Evolutionary conservation across 2,888 invertebrate species (phyloP), one percentile per base, ranked within the genome.

Genomic region (Polyploca ridens): DNA sequence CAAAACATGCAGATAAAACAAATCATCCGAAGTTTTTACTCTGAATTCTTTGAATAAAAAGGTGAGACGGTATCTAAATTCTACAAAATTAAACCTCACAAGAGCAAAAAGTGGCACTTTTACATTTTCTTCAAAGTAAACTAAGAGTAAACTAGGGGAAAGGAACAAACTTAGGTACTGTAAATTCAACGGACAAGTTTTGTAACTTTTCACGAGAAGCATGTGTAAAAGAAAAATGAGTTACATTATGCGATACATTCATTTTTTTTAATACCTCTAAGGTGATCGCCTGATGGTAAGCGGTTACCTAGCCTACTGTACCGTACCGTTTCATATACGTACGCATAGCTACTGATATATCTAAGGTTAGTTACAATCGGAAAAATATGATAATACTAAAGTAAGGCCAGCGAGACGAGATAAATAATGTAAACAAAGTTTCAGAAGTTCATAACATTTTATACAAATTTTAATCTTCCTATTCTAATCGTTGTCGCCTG

Each of bases 41-140:
- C n/a, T 46, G 5, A 46, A n/a, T 46, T 7, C n/a, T 7, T n/a
- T n/a, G n/a, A 1, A 1, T 46, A 46, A 46, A 46, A 46, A n/a
- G 46, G n/a, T 46, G 5, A 46, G 46, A 46, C 6, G 44, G 5
- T 46, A 46, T n/a, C 46, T n/a, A 46, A 46, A 60, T 60, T 38
- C 11, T 41, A 38, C 35, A 11, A 11, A 38, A 35, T 35, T 35
- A 38, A 59, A 27, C 33, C 35, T 57, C 16, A 59, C 16, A 16
- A 10, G 59, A 62, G 61, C 38, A 62, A 64, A 69, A 66, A 63
- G 64, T 64, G 63, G 65, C 64, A 27, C 33, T 33, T 35, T 57
- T 1, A 35, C 41, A 64, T 41, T 63, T 66, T 64, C 62, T 71
- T 76, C 68, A 75, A 74, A 75, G 68, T 61, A 61, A 74, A 75